Evolutionary conservation across 2,113 vertebrate species (phyloP), one percentile per base, ranked within the genome.

Genomic region (Mesoclemmys tuberculata): DNA sequence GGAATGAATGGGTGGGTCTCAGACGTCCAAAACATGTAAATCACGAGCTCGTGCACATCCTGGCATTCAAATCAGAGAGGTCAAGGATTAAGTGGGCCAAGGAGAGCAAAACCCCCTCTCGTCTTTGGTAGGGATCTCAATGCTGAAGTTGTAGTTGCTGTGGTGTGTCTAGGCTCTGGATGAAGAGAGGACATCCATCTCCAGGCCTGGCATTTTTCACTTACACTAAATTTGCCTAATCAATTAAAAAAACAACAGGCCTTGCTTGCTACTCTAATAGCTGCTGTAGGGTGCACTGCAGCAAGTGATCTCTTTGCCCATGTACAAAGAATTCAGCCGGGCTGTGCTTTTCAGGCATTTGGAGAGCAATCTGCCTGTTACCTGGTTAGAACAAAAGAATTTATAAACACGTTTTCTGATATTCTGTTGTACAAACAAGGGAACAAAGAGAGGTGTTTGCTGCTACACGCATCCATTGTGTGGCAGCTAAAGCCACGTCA

Each of bases 81-180:
- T 31, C 55, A 27, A 56, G 55, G 26, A 56, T 27, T 56, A 27
- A 56, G 55, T 56, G 24, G 10, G 55, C 10, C 55, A 56, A 11
- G 26, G 55, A 56, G 55, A 12, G 55, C 26, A 5, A 56, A 56
- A 56, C 27, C 55, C 26, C 55, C 10, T 56, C 27, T 56, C 27
- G 24, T 56, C 55, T 4, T 27, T 56, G 26, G 26, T 27, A 49
- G 0, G 35, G 5, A 44, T 61, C 79, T 44, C 75, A 49, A 8
- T 0, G 0, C 84, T 0, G 2, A 16, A 58, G 0, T 10, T 29
- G 1, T 61, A 74, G 3, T 0, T 1, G 41, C 82, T 5, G 10
- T 5, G 84, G 85, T 54, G 81, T 6, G 54, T 31, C 71, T 6
- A 85, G 80, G 87, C 77, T 78, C 90, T 68, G 86, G 81, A 18